Evolutionary conservation across 1,140 invertebrate species (phyloP).

Genomic region (Thereuonema tuberculata): DNA sequence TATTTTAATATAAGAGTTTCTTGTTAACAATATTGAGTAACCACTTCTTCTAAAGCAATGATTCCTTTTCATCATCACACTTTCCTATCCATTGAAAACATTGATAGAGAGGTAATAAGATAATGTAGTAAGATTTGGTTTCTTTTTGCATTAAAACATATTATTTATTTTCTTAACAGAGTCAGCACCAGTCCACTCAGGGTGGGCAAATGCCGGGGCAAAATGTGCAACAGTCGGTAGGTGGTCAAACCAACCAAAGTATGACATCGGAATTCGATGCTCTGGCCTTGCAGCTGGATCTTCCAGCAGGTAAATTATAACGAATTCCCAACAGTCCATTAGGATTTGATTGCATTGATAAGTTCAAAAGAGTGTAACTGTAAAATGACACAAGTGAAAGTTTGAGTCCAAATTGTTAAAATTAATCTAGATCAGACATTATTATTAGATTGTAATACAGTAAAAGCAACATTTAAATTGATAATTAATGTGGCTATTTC

Average conservation of each 20-base stretch:
- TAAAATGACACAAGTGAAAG: neutral
- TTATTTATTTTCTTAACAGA: neutral
- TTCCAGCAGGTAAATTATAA: constrained; percentile 1
- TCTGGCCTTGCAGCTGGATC: neutral
- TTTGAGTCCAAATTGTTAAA: neutral
- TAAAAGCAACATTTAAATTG: too few relatives aligned
- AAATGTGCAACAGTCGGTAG: neutral
- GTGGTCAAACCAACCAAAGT: neutral
- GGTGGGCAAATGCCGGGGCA: neutral
- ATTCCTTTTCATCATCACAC: too few relatives aligned
- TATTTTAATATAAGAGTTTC: too few relatives aligned
- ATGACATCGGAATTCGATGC: constrained; percentile 5
- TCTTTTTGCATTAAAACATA: too few relatives aligned
- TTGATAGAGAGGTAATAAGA: too few relatives aligned
- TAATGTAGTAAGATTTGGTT: too few relatives aligned
- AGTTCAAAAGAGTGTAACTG: neutral
- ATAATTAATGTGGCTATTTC: too few relatives aligned
- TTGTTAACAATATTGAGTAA: too few relatives aligned
- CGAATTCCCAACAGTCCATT: neutral
- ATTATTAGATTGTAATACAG: too few relatives aligned
- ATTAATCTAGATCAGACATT: too few relatives aligned
- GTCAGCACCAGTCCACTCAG: neutral
- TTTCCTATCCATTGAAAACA: too few relatives aligned
- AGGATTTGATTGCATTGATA: neutral
- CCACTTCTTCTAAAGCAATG: too few relatives aligned